Evolutionary conservation across 2,888 invertebrate genomes (phyloP), one percentile per base, ranked within the genome.

Genomic region (Drosophila anceps): DNA sequence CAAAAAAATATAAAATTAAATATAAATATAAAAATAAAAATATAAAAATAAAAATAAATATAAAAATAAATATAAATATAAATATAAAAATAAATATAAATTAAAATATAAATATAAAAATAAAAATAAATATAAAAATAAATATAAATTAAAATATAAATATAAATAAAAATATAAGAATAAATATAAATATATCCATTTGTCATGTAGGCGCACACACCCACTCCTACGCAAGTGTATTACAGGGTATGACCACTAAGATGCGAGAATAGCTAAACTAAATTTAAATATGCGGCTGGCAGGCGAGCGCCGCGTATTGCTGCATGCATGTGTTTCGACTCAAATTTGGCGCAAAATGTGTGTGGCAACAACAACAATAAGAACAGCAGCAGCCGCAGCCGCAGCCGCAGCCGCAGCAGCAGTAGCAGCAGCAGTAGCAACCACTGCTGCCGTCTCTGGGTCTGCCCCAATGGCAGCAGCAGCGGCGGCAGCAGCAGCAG

Each of bases 301-400:
- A 44, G 46, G 57, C 61, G 58, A 66, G 55, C 59, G 65, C 39
- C 54, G 76, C 58, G 76, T 65, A 44, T 68, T 69, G 70, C 67
- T 76, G 73, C 67, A 59, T 79, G 81, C 79, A 74, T 81, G 67
- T 81, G 71, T 60, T 78, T 68, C 51, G 62, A 68, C 82, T 80
- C 66, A 79, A 81, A 81, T 71, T 80, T 80, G 81, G 78, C 82
- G 79, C 66, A 71, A 81, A 81, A 72, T 79, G 64, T 78, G 65
- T 69, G 71, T 60, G 50, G 50, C 77, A 81, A 68, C 81, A 73
- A 67, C 64, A 73, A 51, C 13, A 75, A 15, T 15, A 67, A 10
- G n/a, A 70, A 63, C 69, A 72, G 55, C 61, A 67, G 48, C 13
- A 73, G 9, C 10, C 7, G 29, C 48, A 48, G 39, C 66, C 61